Base-by-base conservation (phyloP, 2,113 vertebrate genomes). In the Coreoperca whiteheadi region DNA sequence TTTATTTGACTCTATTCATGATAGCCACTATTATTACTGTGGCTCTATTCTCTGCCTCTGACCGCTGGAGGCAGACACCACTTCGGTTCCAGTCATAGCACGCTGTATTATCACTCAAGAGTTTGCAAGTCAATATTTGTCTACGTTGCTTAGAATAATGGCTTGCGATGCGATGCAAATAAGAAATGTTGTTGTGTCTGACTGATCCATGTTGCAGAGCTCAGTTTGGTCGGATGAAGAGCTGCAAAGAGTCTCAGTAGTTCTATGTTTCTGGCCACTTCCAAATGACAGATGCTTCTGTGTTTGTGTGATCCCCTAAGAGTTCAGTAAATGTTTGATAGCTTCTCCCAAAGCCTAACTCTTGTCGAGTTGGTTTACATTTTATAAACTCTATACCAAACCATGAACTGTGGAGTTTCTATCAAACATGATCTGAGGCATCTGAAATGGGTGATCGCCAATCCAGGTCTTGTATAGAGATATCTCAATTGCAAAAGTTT, bases 281-380 rank as follows among this genome's bases (percentile, higher is more conserved):
- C 11, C 74, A 41, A 56, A 66, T 65, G 48, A 59, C 50, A 51
- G 18, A 59, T 50, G 39, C 8, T 20, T 51, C 41, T 66, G 14
- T 65, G 30, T 71, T 67, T 83, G 50, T 48, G 20, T 65, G 16
- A 66, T 67, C 53, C 20, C n/a, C 9, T 43, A 57, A 48, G 28
- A 48, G 12, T 67, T 54, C 34, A 74, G 75, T 34, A 60, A 84
- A 67, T 59, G 12, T 77, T 65, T 57, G 59, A 59, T n/a, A 41
- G 18, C 7, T 48, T 77, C 12, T 41, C 8, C 20, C 16, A 59
- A 61, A 63, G n/a, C 20, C 18, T 2, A 8, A 34, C 32, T 50
- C 51, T 46, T 61, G 23, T 41, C 16, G 57, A 67, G 28, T 57
- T 50, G 7, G 5, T 61, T 30, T 53, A 43, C 9, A 50, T 32